These are phyloP conservation scores for Julus scanicus DNA, from an alignment of 2,888 invertebrate species.

Conservation along the genomic window DNA sequence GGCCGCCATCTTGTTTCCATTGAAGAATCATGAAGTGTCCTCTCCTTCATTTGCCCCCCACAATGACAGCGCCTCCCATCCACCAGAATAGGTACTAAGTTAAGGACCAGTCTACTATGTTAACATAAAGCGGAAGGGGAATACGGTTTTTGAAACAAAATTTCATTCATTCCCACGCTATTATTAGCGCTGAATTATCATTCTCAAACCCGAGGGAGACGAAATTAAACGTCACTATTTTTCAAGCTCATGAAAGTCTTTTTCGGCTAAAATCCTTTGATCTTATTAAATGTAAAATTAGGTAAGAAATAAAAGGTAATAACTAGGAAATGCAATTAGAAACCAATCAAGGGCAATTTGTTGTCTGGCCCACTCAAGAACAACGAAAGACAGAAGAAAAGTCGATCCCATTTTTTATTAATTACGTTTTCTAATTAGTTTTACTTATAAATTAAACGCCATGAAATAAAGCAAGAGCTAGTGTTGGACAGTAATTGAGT, in stretches of 20 bases:
- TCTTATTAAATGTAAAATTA: background rate
- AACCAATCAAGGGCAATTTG: background rate
- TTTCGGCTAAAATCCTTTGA: background rate
- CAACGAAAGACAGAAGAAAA: background rate
- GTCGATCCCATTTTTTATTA: background rate
- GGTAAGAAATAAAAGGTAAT: background rate
- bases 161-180: slow-evolving; percentile 33
- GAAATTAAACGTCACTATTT: slow-evolving; percentile 20
- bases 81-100: background rate
- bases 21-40: background rate
- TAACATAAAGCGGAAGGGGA: background rate
- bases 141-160: background rate
- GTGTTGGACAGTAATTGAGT: no score
- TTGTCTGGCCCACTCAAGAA: background rate
- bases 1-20: background rate
- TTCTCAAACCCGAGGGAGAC: background rate
- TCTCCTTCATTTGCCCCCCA: background rate
- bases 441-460: background rate
- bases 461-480: background rate
- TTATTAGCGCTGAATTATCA: background rate
- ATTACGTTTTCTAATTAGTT: background rate
- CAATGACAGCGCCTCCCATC: background rate
- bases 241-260: background rate
- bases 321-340: background rate
- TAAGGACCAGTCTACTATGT: background rate